Evolutionary conservation across 2,797 vertebrate genomes (phyloP).

Genomic region (Bothrops alternatus): DNA sequence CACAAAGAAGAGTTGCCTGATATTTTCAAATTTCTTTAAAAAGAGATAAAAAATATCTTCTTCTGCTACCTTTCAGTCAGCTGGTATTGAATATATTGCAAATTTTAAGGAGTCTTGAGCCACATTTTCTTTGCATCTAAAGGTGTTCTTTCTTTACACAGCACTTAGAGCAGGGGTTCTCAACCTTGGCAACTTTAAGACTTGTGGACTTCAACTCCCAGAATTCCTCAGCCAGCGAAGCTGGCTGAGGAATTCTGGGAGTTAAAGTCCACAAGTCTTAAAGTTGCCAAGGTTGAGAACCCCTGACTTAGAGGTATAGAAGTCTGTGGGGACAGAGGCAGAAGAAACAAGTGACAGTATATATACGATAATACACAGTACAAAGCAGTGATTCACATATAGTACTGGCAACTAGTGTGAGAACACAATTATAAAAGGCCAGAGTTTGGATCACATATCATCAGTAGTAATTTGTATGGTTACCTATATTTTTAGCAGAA

Average conservation of each 20-base stretch:
- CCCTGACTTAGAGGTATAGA: not conserved
- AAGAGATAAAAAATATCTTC: not conserved
- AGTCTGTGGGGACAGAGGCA: not conserved
- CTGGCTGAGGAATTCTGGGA: too few relatives aligned
- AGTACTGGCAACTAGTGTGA: not conserved
- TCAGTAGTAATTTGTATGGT: not conserved
- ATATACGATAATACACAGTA: not conserved
- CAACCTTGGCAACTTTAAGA: too few relatives aligned
- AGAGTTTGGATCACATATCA: not conserved
- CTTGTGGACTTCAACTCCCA: too few relatives aligned
- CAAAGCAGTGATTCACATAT: not conserved
- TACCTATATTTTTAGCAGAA: not conserved
- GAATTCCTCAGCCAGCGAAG: too few relatives aligned
- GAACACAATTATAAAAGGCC: not conserved
- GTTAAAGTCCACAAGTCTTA: too few relatives aligned
- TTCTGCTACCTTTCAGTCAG: not conserved
- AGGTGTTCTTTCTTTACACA: not conserved
- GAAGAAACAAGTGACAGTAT: not conserved
- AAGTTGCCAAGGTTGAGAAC: too few relatives aligned
- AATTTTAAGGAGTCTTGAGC: not conserved
- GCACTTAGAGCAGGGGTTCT: too few relatives aligned
- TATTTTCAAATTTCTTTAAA: not conserved
- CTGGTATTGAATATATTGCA: not conserved
- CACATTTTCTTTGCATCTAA: not conserved
- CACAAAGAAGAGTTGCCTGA: not conserved